Evolutionary conservation across 2,888 invertebrate species (phyloP).

Genomic region (Troides aeacus): DNA sequence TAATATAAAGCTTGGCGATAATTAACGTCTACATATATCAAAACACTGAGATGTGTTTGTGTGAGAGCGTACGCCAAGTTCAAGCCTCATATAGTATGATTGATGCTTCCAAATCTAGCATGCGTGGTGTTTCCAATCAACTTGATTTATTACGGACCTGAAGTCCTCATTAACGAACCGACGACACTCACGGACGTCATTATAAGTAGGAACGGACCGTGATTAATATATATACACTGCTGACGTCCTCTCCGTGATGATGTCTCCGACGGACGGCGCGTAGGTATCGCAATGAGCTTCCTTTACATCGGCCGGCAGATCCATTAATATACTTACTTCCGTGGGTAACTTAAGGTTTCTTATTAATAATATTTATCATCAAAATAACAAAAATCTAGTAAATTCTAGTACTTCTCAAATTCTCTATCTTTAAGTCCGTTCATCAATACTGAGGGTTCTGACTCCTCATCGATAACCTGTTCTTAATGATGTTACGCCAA

Average conservation of each 20-base stretch:
- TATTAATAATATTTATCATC: too few species aligned
- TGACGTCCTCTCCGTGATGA: slow-evolving; percentile 46
- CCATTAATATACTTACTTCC: too few species aligned
- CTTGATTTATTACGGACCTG: slow-evolving; percentile 25
- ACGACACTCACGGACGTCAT: slow-evolving; percentile 34
- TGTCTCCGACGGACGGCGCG: too few species aligned
- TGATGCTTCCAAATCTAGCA: slow-evolving; percentile 22
- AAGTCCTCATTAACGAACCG: slow-evolving; percentile 33
- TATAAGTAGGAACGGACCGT: slow-evolving; percentile 42
- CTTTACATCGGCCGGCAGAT: not conserved
- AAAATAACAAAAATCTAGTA: too few species aligned
- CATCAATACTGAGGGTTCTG: too few species aligned
- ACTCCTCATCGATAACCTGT: too few species aligned
- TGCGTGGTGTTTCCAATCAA: slow-evolving; percentile 23
- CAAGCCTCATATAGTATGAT: slow-evolving; percentile 12
- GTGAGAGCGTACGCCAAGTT: not conserved
- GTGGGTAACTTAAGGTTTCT: too few species aligned
- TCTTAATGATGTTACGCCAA: too few species aligned
- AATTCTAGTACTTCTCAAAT: too few species aligned
- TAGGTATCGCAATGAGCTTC: not conserved
- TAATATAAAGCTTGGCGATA: not conserved
- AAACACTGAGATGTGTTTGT: not conserved
- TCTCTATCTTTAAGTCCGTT: too few species aligned
- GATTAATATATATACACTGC: slow-evolving; percentile 54
- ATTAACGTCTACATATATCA: not conserved